Evolutionary conservation across 1,140 invertebrate genomes (phyloP), one percentile per base, ranked within the genome.

Genomic region (Nephila pilipes): DNA sequence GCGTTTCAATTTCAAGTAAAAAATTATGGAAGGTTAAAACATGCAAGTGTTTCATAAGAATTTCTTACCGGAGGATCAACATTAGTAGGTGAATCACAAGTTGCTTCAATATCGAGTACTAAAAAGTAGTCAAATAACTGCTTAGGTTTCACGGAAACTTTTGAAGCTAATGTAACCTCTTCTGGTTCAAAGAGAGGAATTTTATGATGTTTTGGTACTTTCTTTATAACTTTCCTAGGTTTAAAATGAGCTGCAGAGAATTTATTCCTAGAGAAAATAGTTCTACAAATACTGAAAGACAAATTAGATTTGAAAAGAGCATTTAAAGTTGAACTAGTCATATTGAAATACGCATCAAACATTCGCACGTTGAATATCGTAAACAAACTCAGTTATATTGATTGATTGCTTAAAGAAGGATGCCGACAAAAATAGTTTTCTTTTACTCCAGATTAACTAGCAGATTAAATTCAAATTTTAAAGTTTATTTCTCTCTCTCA

Each of bases 71-170:
- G 96, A 46, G 95, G 95, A 29, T 94, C 36, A 36, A 95, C 87
- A 81, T 94, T 93, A 10, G 60, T 81, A 63, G 94, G 93, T 38
- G 95, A 94, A 8, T 96, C 95, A 95, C 97, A 97, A 0, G 97
- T 97, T 36, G 96, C 96, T 95, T 97, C 97, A 95, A 97, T 97
- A 94, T 97, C 97, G 8, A 97, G 93, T 12, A 97, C 95, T 6
- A 97, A 95, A 93, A 97, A 95, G 94, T 96, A 96, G 88, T 96
- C 95, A 93, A 96, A 97, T 29, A 87, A 87, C 46, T 93, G 92
- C 46, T 93, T 60, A 54, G 58, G 83, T 60, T 22, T 87, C 18
- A 57, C 54, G 16, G 46, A 20, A 36, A 25, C 5, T 80, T 55
- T 87, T 1, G 92, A 85, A 2, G 92, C 29, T 38, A 93, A 80